These are phyloP conservation scores for Sternotherus odoratus DNA, from an alignment of 2,797 vertebrate genomes.

Conservation along the genomic window DNA sequence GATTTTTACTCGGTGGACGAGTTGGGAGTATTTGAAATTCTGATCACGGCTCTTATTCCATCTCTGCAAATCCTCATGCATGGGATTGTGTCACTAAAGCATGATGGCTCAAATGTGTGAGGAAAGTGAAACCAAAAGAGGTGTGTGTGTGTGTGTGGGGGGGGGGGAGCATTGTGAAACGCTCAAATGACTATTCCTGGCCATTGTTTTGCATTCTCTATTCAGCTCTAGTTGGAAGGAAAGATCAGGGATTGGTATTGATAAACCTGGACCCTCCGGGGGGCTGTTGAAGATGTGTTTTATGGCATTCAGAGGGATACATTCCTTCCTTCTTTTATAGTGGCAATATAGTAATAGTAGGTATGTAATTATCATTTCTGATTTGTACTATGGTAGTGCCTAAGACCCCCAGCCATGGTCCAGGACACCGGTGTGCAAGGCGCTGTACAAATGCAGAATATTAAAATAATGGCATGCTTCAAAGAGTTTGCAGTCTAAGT, in stretches of 20 bases:
- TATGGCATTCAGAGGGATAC: neutral
- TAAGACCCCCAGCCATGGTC: neutral
- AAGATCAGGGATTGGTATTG: neutral
- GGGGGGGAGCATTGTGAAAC: neutral
- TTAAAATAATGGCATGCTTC: neutral
- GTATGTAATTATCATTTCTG: neutral
- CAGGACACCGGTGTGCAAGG: neutral
- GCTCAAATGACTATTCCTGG: neutral
- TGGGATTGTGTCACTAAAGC: neutral
- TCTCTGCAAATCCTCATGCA: neutral
- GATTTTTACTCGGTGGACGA: rapidly evolving
- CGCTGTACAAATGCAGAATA: no score
- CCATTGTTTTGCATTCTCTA: rapidly evolving
- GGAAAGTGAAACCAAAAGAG: neutral
- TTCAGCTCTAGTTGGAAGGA: neutral
- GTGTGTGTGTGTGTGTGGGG: no score
- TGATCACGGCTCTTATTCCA: neutral
- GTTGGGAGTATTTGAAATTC: neutral
- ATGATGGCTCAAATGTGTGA: neutral
- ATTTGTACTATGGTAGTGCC: no score
- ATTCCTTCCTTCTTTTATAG: neutral
- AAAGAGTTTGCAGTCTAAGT: neutral
- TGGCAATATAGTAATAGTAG: neutral
- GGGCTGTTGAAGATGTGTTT: no score
- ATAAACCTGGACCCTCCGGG: no score